phyloP scores from a whole-genome alignment of 2,113 vertebrate species.

The Heterotilapia buettikoferi region DNA sequence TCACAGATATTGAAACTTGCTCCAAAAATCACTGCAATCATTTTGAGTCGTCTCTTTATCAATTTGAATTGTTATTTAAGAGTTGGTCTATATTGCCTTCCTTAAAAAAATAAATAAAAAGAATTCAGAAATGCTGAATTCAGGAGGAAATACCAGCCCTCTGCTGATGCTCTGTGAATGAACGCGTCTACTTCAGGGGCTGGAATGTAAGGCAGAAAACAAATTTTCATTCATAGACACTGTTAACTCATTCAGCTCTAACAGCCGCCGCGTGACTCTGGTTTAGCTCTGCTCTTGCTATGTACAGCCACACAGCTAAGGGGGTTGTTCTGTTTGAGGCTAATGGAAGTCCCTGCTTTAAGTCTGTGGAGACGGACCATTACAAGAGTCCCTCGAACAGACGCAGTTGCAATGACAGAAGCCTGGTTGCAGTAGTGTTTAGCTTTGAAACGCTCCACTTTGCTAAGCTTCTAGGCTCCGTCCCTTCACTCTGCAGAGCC shows the following conservation, averaged over 20 bases:
- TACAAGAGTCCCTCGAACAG: background rate
- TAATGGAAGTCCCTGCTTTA: background rate
- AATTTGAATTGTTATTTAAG: background rate
- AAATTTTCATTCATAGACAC: constrained; percentile 21
- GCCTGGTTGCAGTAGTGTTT: background rate
- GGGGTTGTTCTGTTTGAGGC: background rate
- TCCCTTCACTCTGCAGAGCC: background rate
- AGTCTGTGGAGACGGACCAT: background rate
- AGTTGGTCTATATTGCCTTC: background rate
- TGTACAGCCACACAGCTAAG: background rate
- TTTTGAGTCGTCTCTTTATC: background rate
- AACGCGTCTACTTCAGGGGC: background rate
- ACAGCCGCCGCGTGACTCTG: constrained; percentile 6
- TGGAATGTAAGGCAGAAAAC: background rate
- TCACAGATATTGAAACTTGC: background rate
- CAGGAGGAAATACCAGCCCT: background rate
- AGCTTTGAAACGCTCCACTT: background rate
- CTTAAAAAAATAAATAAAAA: background rate
- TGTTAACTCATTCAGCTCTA: background rate
- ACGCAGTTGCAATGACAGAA: background rate
- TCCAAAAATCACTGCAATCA: background rate
- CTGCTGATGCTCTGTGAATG: background rate
- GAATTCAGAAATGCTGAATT: background rate
- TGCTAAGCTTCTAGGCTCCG: background rate
- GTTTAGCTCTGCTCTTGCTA: background rate